A percentile compares a stretch with the other conserved stretches of the same genome.
These are phyloP conservation scores for Ypsolopha scabrella DNA, from an alignment of 2,888 invertebrate genomes.

Conservation along the genomic window DNA sequence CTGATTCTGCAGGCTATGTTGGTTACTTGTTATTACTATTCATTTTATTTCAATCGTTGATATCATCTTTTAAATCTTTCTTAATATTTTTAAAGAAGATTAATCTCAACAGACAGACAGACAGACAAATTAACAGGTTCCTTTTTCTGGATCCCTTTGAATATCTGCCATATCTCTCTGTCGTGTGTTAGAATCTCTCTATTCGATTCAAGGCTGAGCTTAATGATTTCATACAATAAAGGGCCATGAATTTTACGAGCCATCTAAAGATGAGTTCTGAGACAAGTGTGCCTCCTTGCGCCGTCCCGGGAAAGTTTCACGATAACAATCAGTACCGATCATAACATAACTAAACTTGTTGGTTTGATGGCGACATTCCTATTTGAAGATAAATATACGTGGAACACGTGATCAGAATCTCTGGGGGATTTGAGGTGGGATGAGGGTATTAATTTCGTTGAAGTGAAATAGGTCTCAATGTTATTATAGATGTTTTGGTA, in stretches of 20 bases:
- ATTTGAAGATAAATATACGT: conserved; percentile 1
- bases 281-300: conserved; percentile 4
- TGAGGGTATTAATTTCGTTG: neutral
- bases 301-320: conserved; percentile 2
- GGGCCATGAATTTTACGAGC: conserved; percentile 5
- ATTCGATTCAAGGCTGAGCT: neutral
- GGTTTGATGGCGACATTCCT: conserved; percentile 7
- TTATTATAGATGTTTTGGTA: no score
- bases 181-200: neutral
- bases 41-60: no score
- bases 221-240: conserved; percentile 2
- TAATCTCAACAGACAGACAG: no score
- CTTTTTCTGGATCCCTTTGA: no score
- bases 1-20: no score
- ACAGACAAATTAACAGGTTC: no score
- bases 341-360: conserved; percentile 6
- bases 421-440: neutral
- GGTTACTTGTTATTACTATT: no score
- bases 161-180: no score
- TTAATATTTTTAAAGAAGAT: no score
- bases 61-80: no score
- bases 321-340: conserved; percentile 8
- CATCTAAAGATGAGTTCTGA: conserved; percentile 3
- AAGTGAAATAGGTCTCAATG: neutral
- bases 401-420: conserved; percentile 1